phyloP scores from a whole-genome alignment of 2,888 invertebrate species.

The Tuberolachnus salignus region DNA sequence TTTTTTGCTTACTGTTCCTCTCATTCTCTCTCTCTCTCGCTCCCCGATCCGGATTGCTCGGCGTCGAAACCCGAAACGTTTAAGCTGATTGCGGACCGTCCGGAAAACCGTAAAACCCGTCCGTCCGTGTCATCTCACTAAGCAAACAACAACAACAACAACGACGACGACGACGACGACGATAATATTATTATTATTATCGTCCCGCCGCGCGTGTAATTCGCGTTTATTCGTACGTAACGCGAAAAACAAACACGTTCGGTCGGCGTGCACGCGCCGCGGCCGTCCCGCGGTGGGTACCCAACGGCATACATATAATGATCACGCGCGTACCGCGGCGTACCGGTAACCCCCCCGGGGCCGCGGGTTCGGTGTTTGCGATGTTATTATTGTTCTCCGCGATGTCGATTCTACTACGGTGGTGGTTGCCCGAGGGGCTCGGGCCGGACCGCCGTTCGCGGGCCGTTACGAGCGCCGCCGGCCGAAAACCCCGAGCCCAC shows the following conservation, averaged over 20 bases:
- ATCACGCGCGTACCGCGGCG: too few species aligned
- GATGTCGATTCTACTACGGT: not conserved
- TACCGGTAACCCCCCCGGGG: too few species aligned
- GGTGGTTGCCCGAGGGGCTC: not conserved
- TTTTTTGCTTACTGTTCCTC: not conserved
- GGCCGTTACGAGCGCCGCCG: too few species aligned
- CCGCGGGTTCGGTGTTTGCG: not conserved
- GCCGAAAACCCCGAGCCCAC: too few species aligned
- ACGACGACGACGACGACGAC: too few species aligned
- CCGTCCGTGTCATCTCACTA: not conserved
- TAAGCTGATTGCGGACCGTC: constrained; percentile 45
- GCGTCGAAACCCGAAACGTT: not conserved
- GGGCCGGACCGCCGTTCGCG: too few species aligned
- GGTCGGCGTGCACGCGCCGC: not conserved
- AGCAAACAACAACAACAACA: too few species aligned
- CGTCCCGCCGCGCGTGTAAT: too few species aligned
- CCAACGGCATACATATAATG: too few species aligned
- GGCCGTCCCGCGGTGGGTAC: not conserved
- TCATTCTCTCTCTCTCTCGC: not conserved
- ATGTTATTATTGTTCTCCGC: constrained; percentile 19
- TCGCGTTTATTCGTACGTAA: constrained; percentile 35
- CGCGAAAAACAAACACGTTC: constrained; percentile 39
- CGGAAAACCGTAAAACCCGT: constrained; percentile 42
- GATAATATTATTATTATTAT: too few species aligned
- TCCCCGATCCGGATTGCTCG: not conserved